Base-by-base conservation (phyloP, 2,888 invertebrate species). In the Limenitis camilla region DNA sequence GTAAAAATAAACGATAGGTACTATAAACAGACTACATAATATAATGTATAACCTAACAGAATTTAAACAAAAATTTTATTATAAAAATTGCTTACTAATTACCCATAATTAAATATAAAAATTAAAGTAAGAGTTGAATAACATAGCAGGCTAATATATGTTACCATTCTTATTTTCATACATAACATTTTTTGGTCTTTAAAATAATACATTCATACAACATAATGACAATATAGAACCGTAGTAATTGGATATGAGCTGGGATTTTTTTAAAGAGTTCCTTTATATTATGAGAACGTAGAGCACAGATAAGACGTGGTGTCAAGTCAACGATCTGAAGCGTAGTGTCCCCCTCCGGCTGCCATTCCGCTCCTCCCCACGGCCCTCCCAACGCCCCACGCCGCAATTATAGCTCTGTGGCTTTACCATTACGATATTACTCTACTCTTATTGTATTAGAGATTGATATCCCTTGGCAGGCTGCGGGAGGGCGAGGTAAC, bases 351-450 rank as follows among this genome's bases (percentile, higher is more conserved):
- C 85, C 84, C 81, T 70, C 81, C 72, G 77, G 65, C 77, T 66
- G 76, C 83, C 81, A 78, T 77, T 69, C 80, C 72, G 81, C 83
- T 74, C 85, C 84, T 77, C 86, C 84, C 82, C 69, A 71, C 68
- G 78, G 63, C 73, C 82, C 85, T 78, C 86, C 85, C 82, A 83
- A 74, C 84, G 83, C 85, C 85, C 74, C 76, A 81, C 78, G 72
- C 79, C 74, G 72, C 80, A 77, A 79, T 79, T 78, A 81, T 72
- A 55, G 48, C 50, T 40, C 48, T 42, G 51, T 55, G 48, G 40
- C 51, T 68, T 69, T 68, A 59, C 70, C 70, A 68, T 63, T 75
- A 67, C 69, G 68, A 69, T 68, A 71, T 72, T 72, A 74, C 80
- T 80, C 77, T 86, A 81, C 67, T 60, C 56, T 65, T 62, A 61